A percentile compares a stretch with the other conserved stretches of the same genome.
Conservation (phyloP, 2,113 vertebrate genomes). For the Silurus asotus region DNA sequence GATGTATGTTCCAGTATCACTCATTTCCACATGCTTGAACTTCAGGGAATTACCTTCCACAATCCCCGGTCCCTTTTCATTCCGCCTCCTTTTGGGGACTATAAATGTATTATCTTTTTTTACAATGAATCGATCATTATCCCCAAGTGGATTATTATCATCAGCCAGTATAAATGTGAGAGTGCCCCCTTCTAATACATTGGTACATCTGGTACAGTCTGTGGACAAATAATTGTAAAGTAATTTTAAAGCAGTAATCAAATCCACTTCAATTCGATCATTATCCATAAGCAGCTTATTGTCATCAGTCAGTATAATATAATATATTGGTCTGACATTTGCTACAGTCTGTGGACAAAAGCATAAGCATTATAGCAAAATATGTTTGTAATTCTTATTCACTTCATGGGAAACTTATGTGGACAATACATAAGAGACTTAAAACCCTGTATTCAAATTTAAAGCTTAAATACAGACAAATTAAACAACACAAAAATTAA, state of each 20-base stretch:
- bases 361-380: too few relatives aligned
- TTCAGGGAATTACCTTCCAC: background rate
- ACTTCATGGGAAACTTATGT: too few relatives aligned
- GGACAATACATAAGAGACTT: background rate
- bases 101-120: accelerated
- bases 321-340: background rate
- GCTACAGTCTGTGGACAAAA: background rate
- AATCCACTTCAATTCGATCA: background rate
- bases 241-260: background rate
- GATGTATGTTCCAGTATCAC: background rate
- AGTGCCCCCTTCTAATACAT: background rate
- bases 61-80: background rate
- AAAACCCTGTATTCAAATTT: background rate
- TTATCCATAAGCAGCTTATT: too few relatives aligned
- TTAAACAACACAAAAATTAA: background rate
- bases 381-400: too few relatives aligned
- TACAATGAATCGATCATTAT: background rate
- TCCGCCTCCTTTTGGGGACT: background rate
- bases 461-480: background rate
- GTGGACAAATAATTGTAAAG: background rate
- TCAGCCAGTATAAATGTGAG: background rate
- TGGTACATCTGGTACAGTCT: background rate
- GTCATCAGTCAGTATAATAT: background rate
- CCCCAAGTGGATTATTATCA: accelerated
- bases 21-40: background rate